phyloP scores from a whole-genome alignment of 2,888 invertebrate species.

The Notodonta dromedarius region DNA sequence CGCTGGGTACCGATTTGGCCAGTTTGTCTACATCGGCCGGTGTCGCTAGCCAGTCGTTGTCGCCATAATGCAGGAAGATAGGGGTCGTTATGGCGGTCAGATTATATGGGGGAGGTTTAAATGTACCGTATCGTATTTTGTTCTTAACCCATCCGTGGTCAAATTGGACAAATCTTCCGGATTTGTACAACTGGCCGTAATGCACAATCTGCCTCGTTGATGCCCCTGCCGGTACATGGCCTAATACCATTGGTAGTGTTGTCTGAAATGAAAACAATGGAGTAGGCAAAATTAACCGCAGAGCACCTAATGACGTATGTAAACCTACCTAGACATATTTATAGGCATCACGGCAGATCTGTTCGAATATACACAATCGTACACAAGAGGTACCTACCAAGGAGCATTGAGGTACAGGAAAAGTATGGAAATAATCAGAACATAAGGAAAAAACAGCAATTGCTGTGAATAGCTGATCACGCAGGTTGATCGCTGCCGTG shows the following conservation, averaged over 20 bases:
- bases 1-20: slow-evolving; percentile 64
- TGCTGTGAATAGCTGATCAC: too few species aligned
- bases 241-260: slow-evolving; percentile 77
- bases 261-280: slow-evolving; percentile 55
- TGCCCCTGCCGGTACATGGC: slow-evolving; percentile 80
- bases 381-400: too few species aligned
- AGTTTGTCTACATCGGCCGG: slow-evolving; percentile 72
- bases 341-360: too few species aligned
- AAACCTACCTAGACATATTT: too few species aligned
- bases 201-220: slow-evolving; percentile 79
- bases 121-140: slow-evolving; percentile 69
- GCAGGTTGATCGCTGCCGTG: too few species aligned
- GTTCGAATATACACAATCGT: too few species aligned
- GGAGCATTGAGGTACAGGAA: too few species aligned
- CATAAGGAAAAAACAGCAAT: too few species aligned
- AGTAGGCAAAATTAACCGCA: too few species aligned
- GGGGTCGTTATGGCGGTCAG: slow-evolving; percentile 73
- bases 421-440: too few species aligned
- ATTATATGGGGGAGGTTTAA: slow-evolving; percentile 79
- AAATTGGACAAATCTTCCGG: slow-evolving; percentile 77
- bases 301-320: too few species aligned
- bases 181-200: slow-evolving; percentile 75
- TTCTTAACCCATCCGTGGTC: slow-evolving; percentile 76
- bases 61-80: slow-evolving; percentile 78
- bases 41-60: slow-evolving; percentile 80